Evolutionary conservation across 2,113 vertebrate species (phyloP).

Genomic region (Leptocoma aspasia): DNA sequence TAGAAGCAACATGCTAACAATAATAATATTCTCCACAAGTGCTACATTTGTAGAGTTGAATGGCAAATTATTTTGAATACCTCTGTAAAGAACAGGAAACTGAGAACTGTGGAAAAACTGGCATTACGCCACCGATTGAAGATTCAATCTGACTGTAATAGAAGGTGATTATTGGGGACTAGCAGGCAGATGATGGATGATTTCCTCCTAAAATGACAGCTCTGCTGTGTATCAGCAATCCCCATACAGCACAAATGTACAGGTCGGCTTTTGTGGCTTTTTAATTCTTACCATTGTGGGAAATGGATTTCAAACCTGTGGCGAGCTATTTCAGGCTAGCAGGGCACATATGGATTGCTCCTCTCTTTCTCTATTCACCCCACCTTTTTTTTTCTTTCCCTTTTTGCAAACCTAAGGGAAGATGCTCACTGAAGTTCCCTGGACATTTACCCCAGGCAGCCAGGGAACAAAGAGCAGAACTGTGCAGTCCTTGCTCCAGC

Average conservation of each 20-base stretch:
- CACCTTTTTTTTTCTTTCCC: rapidly evolving
- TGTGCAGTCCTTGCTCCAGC: background rate
- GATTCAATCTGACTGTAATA: conserved; percentile 77
- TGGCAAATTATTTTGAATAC: conserved; percentile 78
- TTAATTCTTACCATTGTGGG: conserved; percentile 64
- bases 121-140: conserved; percentile 71
- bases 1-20: conserved; percentile 65
- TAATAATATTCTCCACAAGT: conserved; percentile 67
- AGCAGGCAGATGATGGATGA: conserved; percentile 74
- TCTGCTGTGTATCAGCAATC: conserved; percentile 62
- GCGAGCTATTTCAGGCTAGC: conserved; percentile 40
- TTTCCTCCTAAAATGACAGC: conserved; percentile 78
- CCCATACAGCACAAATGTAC: conserved; percentile 39
- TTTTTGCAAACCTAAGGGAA: background rate
- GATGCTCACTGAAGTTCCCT: conserved; percentile 27
- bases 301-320: conserved; percentile 55
- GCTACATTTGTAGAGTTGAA: conserved; percentile 68
- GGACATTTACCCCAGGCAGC: background rate
- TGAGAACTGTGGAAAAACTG: conserved; percentile 71
- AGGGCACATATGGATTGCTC: conserved; percentile 5
- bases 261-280: conserved; percentile 60
- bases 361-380: background rate
- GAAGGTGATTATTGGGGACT: conserved; percentile 78
- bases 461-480: conserved; percentile 33
- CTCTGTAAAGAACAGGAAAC: conserved; percentile 75